Percentiles rank a stretch among this genome's conserved stretches.
Conservation (phyloP, 2,113 vertebrate genomes). For the Urocynchramus pylzowi region DNA sequence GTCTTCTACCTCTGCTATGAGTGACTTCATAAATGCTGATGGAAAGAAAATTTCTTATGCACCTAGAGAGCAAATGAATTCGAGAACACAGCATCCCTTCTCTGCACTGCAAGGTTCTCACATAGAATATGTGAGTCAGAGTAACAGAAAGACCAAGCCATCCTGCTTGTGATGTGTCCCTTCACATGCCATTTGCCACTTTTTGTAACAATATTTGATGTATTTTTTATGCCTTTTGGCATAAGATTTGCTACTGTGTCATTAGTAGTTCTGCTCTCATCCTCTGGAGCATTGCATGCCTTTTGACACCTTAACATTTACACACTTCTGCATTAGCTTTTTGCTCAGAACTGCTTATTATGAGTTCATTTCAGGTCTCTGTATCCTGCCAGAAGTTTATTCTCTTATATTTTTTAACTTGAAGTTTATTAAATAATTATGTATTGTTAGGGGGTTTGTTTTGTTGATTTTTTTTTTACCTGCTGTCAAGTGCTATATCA, state of each 20-base stretch:
- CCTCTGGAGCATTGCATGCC: neutral
- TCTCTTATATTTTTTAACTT: neutral
- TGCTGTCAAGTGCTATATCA: neutral
- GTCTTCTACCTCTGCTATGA: neutral
- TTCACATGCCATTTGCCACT: neutral
- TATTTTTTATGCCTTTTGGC: neutral
- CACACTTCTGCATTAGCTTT: neutral
- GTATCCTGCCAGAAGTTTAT: neutral
- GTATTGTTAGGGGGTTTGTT: neutral
- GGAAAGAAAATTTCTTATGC: neutral
- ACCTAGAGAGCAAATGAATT: neutral
- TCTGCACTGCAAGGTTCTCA: neutral
- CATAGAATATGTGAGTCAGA: neutral
- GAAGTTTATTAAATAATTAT: neutral
- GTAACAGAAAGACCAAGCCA: neutral
- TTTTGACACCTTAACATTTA: neutral
- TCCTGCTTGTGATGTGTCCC: neutral
- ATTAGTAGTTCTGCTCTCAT: neutral
- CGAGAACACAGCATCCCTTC: neutral
- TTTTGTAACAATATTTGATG: neutral
- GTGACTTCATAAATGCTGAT: neutral
- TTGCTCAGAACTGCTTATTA: neutral
- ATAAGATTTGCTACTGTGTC: neutral
- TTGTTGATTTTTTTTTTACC: too few species aligned
- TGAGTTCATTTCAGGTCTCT: neutral